Evolutionary conservation across 2,888 invertebrate genomes (phyloP).

Genomic region (Germaria angustata): DNA sequence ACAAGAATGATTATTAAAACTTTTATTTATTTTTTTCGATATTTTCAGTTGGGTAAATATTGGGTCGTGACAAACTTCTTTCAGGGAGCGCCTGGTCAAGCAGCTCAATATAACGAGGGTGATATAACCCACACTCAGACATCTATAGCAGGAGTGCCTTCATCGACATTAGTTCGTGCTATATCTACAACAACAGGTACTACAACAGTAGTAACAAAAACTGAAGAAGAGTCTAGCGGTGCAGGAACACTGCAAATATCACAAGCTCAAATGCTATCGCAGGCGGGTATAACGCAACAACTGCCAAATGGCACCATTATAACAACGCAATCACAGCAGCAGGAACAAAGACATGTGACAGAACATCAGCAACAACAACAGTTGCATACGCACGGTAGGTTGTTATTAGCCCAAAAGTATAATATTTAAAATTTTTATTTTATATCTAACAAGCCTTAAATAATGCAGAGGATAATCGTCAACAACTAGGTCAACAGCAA

Average conservation of each 20-base stretch:
- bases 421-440: not conserved
- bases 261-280: slow-evolving; percentile 71
- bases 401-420: not conserved
- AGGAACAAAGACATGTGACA: slow-evolving; percentile 50
- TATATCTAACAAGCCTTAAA: slow-evolving; percentile 52
- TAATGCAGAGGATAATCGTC: slow-evolving; percentile 74
- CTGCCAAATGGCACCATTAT: slow-evolving; percentile 73
- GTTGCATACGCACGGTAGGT: slow-evolving; percentile 68
- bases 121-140: slow-evolving; percentile 67
- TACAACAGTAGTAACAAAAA: slow-evolving; percentile 40
- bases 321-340: slow-evolving; percentile 67
- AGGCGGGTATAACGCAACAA: slow-evolving; percentile 70
- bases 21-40: not conserved
- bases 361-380: slow-evolving; percentile 65
- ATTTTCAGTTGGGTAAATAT: slow-evolving; percentile 86
- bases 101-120: slow-evolving; percentile 69
- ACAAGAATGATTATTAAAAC: not conserved
- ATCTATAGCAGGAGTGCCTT: slow-evolving; percentile 70
- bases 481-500: slow-evolving; percentile 72
- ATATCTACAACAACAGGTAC: slow-evolving; percentile 68
- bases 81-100: slow-evolving; percentile 80
- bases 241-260: slow-evolving; percentile 73
- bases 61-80: slow-evolving; percentile 91
- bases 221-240: slow-evolving; percentile 59
- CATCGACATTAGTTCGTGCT: slow-evolving; percentile 71